Evolutionary conservation across 2,797 vertebrate genomes (phyloP), one percentile per base, ranked within the genome.

Genomic region (Cetoscarus ocellatus): DNA sequence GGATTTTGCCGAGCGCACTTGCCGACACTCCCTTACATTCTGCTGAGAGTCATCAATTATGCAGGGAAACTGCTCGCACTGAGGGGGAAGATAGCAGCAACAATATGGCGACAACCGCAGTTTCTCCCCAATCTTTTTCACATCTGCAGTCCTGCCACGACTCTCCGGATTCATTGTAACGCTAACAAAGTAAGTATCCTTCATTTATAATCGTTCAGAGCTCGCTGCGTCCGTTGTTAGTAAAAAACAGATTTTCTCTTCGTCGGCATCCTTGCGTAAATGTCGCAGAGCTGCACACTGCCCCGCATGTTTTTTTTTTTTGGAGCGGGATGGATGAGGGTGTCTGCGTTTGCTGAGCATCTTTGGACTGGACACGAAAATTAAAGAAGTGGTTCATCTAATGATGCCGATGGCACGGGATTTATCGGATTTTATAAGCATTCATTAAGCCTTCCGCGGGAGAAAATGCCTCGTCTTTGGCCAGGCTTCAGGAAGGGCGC

Each of bases 41-140:
- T 85, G 93, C 92, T 87, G 93, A 90, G 95, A 94, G 95, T 94
- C 93, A 95, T 96, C 96, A 96, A 95, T 96, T 95, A 96, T 96
- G 95, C 96, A 95, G 95, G 94, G 87, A 61, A 93, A 75, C 86
- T 76, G 92, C 92, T 86, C 94, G 92, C 86, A 59, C 90, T 93
- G 92, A 93, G 90, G 91, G 93, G 93, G 94, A 89, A 93, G 95
- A 94, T 87, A 94, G 94, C 95, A 90, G 95, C 96, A 95, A 91
- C 96, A 98, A 98, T 96, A 99, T 98, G 97, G 97, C 97, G 97
- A 96, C 95, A 96, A 95, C 95, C 95, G 96, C 97, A 97, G 95
- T 98, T 96, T 95, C 96, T 96, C 95, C 94, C 84, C 94, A 83
- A 91, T 89, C 93, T 91, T 91, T 90, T 88, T 92, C 93, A 91